Evolutionary conservation across 2,797 vertebrate genomes (phyloP).

Genomic region (Bovichtus diacanthus): DNA sequence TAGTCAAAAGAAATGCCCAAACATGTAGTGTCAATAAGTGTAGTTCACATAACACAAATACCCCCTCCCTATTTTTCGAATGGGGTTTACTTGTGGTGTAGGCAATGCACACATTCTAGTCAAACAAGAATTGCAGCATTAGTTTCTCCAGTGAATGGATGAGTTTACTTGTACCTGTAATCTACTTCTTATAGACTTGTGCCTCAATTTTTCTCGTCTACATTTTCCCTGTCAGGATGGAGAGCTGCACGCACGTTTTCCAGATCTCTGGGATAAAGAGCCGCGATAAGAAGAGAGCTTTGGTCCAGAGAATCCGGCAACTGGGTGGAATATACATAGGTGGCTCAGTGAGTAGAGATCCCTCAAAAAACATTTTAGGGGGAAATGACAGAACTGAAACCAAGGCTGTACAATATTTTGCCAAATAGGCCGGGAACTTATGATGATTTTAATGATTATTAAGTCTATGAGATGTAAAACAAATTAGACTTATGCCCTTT

Average conservation of each 20-base stretch:
- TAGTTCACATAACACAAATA: not conserved
- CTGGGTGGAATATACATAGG: slow-evolving; percentile 82
- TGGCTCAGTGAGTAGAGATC: slow-evolving; percentile 82
- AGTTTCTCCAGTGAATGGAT: not conserved
- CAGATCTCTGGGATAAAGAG: slow-evolving; percentile 82
- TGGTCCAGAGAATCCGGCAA: slow-evolving; percentile 77
- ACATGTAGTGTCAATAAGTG: not conserved
- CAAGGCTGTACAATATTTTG: not conserved
- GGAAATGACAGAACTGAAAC: not conserved
- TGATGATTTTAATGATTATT: not conserved
- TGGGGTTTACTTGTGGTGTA: not conserved
- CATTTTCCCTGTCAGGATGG: slow-evolving; percentile 65
- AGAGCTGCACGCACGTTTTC: slow-evolving; percentile 62
- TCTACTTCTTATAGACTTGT: rapidly evolving
- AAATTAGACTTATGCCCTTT: not conserved
- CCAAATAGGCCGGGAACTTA: not conserved
- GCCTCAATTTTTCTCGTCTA: not conserved
- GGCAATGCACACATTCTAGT: not conserved
- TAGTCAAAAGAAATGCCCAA: too few relatives aligned
- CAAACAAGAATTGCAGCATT: slow-evolving; percentile 31
- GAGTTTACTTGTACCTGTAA: rapidly evolving
- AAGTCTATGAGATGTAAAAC: not conserved
- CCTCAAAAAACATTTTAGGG: not conserved
- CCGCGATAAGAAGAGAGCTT: slow-evolving; percentile 67
- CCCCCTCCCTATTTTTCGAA: not conserved